phyloP scores from a whole-genome alignment of 2,113 vertebrate species.

The Myrmecophaga tridactyla region DNA sequence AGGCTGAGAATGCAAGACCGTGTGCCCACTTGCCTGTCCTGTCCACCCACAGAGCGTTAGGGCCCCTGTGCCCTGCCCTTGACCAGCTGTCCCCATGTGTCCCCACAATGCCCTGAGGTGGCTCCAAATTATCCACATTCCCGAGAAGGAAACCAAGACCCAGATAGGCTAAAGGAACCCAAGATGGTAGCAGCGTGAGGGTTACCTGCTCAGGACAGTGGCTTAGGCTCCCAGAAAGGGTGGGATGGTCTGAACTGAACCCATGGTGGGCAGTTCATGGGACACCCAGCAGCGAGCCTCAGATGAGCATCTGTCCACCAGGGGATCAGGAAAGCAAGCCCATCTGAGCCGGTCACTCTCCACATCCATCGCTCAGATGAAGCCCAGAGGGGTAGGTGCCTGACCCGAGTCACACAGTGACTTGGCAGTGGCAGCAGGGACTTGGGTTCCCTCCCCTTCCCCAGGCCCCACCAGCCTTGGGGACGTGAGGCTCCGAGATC shows the following conservation, averaged over 20 bases:
- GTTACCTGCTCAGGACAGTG: background rate
- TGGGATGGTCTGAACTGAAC: background rate
- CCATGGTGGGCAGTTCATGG: accelerated
- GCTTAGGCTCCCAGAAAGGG: background rate
- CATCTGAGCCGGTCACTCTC: background rate
- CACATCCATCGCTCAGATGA: background rate
- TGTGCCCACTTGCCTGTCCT: background rate
- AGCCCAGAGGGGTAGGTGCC: background rate
- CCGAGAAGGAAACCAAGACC: background rate
- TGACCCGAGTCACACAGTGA: background rate
- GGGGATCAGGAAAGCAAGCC: background rate
- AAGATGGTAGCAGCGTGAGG: background rate
- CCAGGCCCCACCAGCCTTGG: background rate
- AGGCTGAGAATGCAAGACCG: background rate
- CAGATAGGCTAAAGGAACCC: background rate
- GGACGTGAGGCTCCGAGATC: background rate
- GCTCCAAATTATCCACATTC: background rate
- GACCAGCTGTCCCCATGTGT: background rate
- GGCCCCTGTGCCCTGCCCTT: background rate
- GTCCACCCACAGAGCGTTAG: background rate
- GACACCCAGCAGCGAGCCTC: background rate
- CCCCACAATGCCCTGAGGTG: background rate
- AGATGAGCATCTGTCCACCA: background rate
- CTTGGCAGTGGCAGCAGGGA: background rate
- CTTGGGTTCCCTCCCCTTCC: background rate